Conservation (phyloP, 2,888 invertebrate species). For the Drosophila prolongata region DNA sequence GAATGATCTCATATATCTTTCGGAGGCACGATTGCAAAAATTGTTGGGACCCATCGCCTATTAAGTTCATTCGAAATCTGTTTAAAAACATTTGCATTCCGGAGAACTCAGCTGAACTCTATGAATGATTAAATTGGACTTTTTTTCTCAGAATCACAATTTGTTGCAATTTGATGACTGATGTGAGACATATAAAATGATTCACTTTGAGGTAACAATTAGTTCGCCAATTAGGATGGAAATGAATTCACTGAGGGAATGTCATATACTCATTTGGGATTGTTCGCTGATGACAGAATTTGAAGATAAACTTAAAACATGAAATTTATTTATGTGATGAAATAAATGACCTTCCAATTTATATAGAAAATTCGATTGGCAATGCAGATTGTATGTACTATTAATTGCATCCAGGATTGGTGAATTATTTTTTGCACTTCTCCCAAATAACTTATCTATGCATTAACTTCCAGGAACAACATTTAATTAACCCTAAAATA, state of each 20-base stretch:
- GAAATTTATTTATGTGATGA: too few relatives aligned
- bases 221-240: background rate
- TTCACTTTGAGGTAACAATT: conserved; percentile 3
- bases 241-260: background rate
- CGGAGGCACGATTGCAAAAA: background rate
- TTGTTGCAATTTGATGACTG: conserved; percentile 9
- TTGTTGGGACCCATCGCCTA: conserved; percentile 22
- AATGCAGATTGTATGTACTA: background rate
- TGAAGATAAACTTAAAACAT: too few relatives aligned
- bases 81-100: background rate
- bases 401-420: too few relatives aligned
- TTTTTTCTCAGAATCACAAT: conserved; percentile 17
- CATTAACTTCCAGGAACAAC: conserved; percentile 11
- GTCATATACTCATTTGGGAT: background rate
- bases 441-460: conserved; percentile 3
- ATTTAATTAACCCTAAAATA: conserved; percentile 32
- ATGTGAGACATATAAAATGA: background rate
- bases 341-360: too few relatives aligned
- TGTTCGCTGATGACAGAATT: background rate
- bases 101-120: conserved; percentile 1
- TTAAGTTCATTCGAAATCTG: conserved; percentile 19
- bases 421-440: background rate
- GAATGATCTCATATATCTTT: conserved; percentile 86
- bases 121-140: conserved; percentile 1
- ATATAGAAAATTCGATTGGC: background rate